phyloP scores from a whole-genome alignment of 2,888 invertebrate species.

The Cancer borealis region DNA sequence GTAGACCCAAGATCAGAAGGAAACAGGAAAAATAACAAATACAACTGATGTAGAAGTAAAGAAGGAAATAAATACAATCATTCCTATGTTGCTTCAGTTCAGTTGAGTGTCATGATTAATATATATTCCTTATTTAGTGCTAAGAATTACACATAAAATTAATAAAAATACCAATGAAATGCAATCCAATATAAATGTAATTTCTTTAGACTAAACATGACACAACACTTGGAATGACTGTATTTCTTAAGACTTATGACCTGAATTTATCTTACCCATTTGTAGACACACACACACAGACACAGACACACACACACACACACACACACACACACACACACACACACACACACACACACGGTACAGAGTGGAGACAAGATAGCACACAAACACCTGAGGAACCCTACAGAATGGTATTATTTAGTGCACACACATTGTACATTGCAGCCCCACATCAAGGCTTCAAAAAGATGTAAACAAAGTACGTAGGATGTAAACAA shows the following conservation, averaged over 20 bases:
- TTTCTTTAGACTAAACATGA: too few species aligned
- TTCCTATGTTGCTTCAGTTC: not conserved
- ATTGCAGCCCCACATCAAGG: not conserved
- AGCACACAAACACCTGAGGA: not conserved
- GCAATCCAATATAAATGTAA: too few species aligned
- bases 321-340: slow-evolving; percentile 6
- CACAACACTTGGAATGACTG: too few species aligned
- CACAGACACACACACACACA: not conserved
- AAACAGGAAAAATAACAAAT: not conserved
- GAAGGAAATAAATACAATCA: not conserved
- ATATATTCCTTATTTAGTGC: too few species aligned
- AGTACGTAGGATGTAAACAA: too few species aligned
- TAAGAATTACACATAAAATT: too few species aligned
- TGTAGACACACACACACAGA: too few species aligned
- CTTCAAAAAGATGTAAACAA: too few species aligned
- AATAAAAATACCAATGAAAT: too few species aligned
- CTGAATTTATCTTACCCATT: not conserved
- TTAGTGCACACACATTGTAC: not conserved
- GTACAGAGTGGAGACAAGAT: not conserved
- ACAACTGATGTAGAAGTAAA: not conserved
- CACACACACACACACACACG: slow-evolving; percentile 22
- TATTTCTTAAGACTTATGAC: too few species aligned
- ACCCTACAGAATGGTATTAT: not conserved
- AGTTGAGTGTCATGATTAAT: too few species aligned
- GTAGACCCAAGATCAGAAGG: not conserved